These are phyloP conservation scores for Amphiura filiformis DNA, from an alignment of 35 echinoderm and acorn worm species.

Conservation along the genomic window DNA sequence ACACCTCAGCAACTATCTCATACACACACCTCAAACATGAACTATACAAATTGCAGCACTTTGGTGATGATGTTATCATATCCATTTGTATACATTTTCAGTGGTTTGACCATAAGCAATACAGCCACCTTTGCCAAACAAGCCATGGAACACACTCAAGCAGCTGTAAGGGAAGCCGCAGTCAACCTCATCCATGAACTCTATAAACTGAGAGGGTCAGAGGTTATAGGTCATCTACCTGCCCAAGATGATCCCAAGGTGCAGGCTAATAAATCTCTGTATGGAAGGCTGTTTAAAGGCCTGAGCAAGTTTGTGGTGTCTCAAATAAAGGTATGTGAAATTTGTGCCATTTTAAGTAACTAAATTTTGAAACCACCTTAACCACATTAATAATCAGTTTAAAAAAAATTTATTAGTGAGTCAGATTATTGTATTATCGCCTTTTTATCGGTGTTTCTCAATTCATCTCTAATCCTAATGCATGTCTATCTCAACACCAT, in stretches of 20 bases:
- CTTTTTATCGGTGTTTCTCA: no score
- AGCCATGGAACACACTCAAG: constrained; percentile 73
- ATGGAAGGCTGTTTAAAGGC: constrained; percentile 77
- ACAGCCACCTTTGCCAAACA: constrained; percentile 73
- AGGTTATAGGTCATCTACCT: constrained; percentile 65
- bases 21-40: no score
- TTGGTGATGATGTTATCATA: no score
- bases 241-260: constrained; percentile 68
- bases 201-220: constrained; percentile 70
- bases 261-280: constrained; percentile 75
- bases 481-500: no score
- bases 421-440: no score
- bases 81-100: no score
- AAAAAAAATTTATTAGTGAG: no score
- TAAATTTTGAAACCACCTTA: no score
- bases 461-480: no score
- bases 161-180: constrained; percentile 78
- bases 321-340: constrained; percentile 71
- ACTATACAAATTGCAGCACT: no score
- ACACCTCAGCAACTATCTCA: no score
- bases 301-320: constrained; percentile 84
- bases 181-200: constrained; percentile 83
- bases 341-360: constrained; percentile 40
- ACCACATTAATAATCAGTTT: no score
- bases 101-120: constrained; percentile 74